Base-by-base conservation (phyloP, 2,888 invertebrate genomes). In the Perizoma affinitatum region DNA sequence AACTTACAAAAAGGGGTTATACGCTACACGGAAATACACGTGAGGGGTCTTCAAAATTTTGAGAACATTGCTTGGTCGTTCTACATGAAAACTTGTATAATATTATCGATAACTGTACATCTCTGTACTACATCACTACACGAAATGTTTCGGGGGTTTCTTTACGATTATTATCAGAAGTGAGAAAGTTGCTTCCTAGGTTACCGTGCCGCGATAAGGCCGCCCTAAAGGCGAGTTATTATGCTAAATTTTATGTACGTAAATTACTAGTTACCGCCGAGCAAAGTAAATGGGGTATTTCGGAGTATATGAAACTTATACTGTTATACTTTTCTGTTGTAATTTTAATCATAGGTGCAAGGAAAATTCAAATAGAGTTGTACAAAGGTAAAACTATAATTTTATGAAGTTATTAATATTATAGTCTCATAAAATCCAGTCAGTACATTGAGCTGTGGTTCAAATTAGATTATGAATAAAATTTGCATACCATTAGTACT, bases 191-290 rank as follows among this genome's bases (percentile, higher is more conserved):
- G 58, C 60, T 66, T 66, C 61, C 62, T 70, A 66, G 62, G 67
- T 66, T 66, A 61, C 63, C 62, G 63, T 52, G 54, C 54, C 61
- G 65, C 66, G 70, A 70, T 70, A 70, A 70, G 66, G 54, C 63
- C 61, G 59, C 58, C 62, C 69, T 54, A 67, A 42, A 67, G 61
- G 66, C 66, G 68, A 68, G 70, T 68, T 69, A 68, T 70, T 69
- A 69, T 67, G 70, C 65, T 60, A 69, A 69, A 70, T 70, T 70
- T 68, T 66, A 70, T 66, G 69, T 62, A 54, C 51, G 66, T 66
- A 66, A 70, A 70, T 68, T 68, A 65, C 68, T 42, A 51, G 59
- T 58, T 63, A 46, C 63, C 45, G 58, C 49, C 45, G 61, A 62
- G 61, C 50, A 63, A 68, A 63, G 65, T 59, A 68, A 70, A 69